Percentiles rank a stretch among this genome's conserved stretches.
These are phyloP conservation scores for Lateolabrax maculatus DNA, from an alignment of 2,797 vertebrate genomes.

Conservation along the genomic window DNA sequence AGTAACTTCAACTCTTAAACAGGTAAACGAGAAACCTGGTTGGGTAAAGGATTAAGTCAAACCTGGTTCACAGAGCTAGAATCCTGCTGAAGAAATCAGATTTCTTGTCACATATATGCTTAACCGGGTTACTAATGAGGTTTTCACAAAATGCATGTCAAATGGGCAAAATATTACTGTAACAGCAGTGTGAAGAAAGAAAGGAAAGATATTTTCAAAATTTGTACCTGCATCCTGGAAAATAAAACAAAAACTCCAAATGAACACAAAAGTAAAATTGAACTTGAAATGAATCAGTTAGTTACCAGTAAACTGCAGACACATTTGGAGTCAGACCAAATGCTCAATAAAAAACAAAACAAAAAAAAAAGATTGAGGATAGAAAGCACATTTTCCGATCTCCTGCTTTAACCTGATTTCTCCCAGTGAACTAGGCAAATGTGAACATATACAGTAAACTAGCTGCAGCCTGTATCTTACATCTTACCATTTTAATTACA, in stretches of 20 bases:
- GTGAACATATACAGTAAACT: too few species aligned
- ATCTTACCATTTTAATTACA: background rate
- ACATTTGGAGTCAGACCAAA: too few species aligned
- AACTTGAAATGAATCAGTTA: background rate
- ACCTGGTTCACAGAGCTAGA: background rate
- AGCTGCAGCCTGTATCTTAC: background rate
- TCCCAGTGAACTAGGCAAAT: too few species aligned
- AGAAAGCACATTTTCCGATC: too few species aligned
- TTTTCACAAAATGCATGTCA: background rate
- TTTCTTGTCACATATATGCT: background rate
- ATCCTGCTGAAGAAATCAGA: background rate
- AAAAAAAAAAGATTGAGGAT: too few species aligned
- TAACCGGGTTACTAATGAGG: background rate
- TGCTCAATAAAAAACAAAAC: too few species aligned
- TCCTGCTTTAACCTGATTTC: too few species aligned
- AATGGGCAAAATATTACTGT: background rate
- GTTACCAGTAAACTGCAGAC: background rate
- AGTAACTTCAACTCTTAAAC: background rate
- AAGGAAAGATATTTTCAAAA: background rate
- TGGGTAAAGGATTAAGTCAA: background rate
- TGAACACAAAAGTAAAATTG: background rate
- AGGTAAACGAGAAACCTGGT: background rate
- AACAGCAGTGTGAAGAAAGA: background rate
- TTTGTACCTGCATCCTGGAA: background rate
- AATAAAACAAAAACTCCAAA: background rate